A percentile compares a stretch with the other conserved stretches of the same genome.
phyloP scores from a whole-genome alignment of 1,140 invertebrate genomes.

The Drosophila quadrilineata region DNA sequence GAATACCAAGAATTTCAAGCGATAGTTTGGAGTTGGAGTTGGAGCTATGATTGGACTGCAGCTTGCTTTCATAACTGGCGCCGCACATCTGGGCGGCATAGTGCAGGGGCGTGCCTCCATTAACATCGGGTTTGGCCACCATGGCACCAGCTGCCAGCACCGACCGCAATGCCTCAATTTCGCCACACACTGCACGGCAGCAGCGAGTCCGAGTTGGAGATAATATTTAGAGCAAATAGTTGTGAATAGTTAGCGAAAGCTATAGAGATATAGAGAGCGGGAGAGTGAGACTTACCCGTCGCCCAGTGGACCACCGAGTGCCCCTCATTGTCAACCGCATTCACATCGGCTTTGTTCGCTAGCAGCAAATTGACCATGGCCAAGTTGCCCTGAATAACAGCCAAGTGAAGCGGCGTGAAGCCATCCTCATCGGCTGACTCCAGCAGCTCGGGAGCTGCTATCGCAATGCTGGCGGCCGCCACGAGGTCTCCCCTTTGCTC shows the following conservation, averaged over 20 bases:
- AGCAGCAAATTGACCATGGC: slow-evolving; percentile 90
- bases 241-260: background rate
- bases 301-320: slow-evolving; percentile 99
- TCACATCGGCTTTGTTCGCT: slow-evolving; percentile 92
- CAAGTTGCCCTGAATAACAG: slow-evolving; percentile 94
- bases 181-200: slow-evolving; percentile 89
- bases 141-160: slow-evolving; percentile 92
- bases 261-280: background rate
- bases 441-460: slow-evolving; percentile 89
- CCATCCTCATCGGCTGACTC: slow-evolving; percentile 94
- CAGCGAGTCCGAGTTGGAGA: background rate
- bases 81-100: slow-evolving; percentile 98
- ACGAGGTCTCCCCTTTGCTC: slow-evolving; percentile 84
- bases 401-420: slow-evolving; percentile 95
- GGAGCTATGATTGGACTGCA: slow-evolving; percentile 55
- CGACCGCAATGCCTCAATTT: slow-evolving; percentile 92
- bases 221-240: background rate
- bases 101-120: slow-evolving; percentile 96
- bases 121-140: slow-evolving; percentile 93
- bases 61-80: slow-evolving; percentile 86
- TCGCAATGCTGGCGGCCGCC: slow-evolving; percentile 84
- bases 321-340: slow-evolving; percentile 94
- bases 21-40: slow-evolving; percentile 84
- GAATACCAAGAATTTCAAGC: slow-evolving; percentile 90
- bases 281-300: slow-evolving; percentile 87